Percentiles rank a stretch among this genome's conserved stretches.
These are phyloP conservation scores for Drosophila prosaltans DNA, from an alignment of 1,140 invertebrate genomes.

Conservation along the genomic window DNA sequence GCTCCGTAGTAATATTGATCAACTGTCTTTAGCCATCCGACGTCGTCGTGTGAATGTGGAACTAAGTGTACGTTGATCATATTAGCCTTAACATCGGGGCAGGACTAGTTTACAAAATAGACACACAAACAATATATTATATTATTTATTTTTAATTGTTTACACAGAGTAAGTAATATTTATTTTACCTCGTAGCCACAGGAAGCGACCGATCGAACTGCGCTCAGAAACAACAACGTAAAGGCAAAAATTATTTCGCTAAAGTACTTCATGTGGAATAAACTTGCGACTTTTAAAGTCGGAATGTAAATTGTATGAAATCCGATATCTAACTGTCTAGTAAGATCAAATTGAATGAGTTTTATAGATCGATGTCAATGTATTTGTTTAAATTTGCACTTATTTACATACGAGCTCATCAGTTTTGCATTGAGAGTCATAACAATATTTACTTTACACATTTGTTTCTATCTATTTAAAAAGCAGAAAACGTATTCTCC, in stretches of 20 bases:
- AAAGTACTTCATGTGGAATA: slow-evolving; percentile 39
- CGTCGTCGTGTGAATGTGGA: slow-evolving; percentile 93
- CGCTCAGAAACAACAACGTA: slow-evolving; percentile 15
- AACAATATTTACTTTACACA: too few relatives aligned
- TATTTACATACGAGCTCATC: too few relatives aligned
- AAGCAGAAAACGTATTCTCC: too few relatives aligned
- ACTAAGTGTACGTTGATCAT: slow-evolving; percentile 93
- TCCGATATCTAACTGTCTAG: slow-evolving; percentile 13
- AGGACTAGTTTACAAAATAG: slow-evolving; percentile 83
- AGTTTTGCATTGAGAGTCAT: too few relatives aligned
- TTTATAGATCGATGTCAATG: too few relatives aligned
- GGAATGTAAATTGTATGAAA: slow-evolving; percentile 28
- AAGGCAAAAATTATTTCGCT: slow-evolving; percentile 13
- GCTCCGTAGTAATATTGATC: slow-evolving; percentile 96
- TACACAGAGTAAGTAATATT: too few relatives aligned
- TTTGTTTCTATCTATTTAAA: too few relatives aligned
- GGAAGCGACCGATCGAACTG: neutral
- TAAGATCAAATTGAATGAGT: too few relatives aligned
- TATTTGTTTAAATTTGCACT: too few relatives aligned
- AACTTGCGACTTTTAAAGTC: slow-evolving; percentile 25
- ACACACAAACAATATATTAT: too few relatives aligned
- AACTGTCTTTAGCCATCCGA: slow-evolving; percentile 96
- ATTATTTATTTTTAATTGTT: neutral
- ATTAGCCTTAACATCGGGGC: slow-evolving; percentile 84
- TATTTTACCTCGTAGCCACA: slow-evolving; percentile 60